Percentiles rank a stretch among this genome's conserved stretches.
Conservation (phyloP, 2,888 invertebrate species). For the Bellardia bayeri region DNA sequence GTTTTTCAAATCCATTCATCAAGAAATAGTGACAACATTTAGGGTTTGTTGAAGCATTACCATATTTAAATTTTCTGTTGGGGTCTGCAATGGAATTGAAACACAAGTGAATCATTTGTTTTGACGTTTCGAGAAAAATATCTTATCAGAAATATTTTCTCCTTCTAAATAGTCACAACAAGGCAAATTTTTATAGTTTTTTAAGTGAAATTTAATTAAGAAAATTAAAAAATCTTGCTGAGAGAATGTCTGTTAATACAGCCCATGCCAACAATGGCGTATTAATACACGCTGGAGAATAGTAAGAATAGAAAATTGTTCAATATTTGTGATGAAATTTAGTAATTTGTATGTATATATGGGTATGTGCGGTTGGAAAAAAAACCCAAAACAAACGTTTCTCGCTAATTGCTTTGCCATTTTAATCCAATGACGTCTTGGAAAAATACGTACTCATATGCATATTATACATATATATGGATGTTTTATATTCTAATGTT, state of each 20-base stretch:
- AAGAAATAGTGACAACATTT: background rate
- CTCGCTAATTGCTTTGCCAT: constrained; percentile 29
- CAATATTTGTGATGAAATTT: constrained; percentile 53
- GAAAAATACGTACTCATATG: background rate
- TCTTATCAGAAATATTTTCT: constrained; percentile 40
- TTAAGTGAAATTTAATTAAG: constrained; percentile 1
- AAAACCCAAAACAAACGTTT: constrained; percentile 30
- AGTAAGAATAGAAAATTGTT: constrained; percentile 87
- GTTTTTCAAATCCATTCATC: background rate
- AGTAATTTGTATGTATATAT: background rate
- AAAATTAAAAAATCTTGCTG: constrained; percentile 6
- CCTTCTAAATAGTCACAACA: constrained; percentile 41
- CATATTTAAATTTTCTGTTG: background rate
- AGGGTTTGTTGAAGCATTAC: background rate
- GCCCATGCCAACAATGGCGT: constrained; percentile 98
- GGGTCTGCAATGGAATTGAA: background rate
- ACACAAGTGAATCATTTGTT: constrained; percentile 56
- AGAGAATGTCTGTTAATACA: constrained; percentile 95
- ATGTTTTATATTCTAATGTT: background rate
- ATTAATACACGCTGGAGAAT: constrained; percentile 97
- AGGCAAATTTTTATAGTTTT: constrained; percentile 4
- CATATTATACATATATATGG: background rate
- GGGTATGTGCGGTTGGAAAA: constrained; percentile 1
- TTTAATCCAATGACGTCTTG: constrained; percentile 37
- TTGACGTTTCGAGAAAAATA: constrained; percentile 68